Base-by-base conservation (phyloP, 2,888 invertebrate genomes). In the Leucophora obtusa region DNA sequence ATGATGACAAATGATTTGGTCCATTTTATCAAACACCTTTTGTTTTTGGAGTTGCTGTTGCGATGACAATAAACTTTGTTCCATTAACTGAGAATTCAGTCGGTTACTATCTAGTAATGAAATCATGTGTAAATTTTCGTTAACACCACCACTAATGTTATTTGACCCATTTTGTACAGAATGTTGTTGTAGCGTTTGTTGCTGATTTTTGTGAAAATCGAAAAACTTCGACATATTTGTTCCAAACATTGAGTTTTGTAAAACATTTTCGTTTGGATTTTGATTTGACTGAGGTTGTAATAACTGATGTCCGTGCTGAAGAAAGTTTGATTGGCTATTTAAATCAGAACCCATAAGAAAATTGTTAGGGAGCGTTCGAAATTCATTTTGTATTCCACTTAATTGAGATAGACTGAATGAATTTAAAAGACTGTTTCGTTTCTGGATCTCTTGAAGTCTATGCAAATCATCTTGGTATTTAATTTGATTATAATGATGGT, bases 161-260 rank as follows among this genome's bases (percentile, higher is more conserved):
- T n/a, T n/a, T n/a, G n/a, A n/a, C n/a, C n/a, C n/a, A n/a, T n/a
- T n/a, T n/a, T n/a, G n/a, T n/a, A n/a, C n/a, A n/a, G n/a, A n/a
- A n/a, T n/a, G n/a, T n/a, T 79, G 72, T 51, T 77, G n/a, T n/a
- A n/a, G n/a, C n/a, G n/a, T n/a, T n/a, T n/a, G n/a, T n/a, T n/a
- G n/a, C n/a, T n/a, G n/a, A 76, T 91, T 91, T 89, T 91, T 91
- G 77, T 91, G 91, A 78, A 91, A 91, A 85, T 91, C 91, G 78
- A 91, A 91, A 84, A 91, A 91, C 83, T 90, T 90, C 4, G 90
- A 90, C 90, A 91, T 90, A 82, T 89, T 90, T 71, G 88, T 88
- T 35, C 89, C 89, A 82, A 88, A 90, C 24, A 88, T 69, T 83
- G 85, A 87, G 75, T 83, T 86, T 24, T 85, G 82, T 6, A 87